Evolutionary conservation across 64 coral and sea anemone species (phyloP), one percentile per base, ranked within the genome.

Genomic region (Montipora foliosa): DNA sequence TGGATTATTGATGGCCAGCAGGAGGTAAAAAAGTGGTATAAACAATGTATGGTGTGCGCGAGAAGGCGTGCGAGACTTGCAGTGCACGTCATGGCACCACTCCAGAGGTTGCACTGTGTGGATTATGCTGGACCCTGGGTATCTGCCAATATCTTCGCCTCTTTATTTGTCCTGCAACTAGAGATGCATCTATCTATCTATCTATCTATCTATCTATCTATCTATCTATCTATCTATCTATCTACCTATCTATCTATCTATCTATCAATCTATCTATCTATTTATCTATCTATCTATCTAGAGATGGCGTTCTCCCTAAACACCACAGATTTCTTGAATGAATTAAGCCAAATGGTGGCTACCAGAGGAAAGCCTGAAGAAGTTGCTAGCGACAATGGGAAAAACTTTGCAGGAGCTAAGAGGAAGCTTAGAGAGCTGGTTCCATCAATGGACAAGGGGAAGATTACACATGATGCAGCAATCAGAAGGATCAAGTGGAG

Each of bases 121-220:
- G 84, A 94, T 74, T 83, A 59, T 75, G 85, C 85, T 19, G 86
- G 92, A 15, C 86, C 86, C 0, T 75, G 87, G 61, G 77, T 82
- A 44, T 53, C 77, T 49, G 73, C 45, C 6, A 93, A 93, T 87
- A 88, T 46, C 15, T 80, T 0, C 59, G 74, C 12, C 66, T 94
- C 0, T 94, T 94, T 21, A 94, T 79, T 7, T 67, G 86, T 61
- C 15, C 81, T 5, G 47, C 62, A 4, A 94, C 48, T 4, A 72
- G 92, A 25, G 84, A 29, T 29, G 29, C 29, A 29, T 29, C 29
- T 1, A 29, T 29, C 29, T 29, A 29, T 29, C 0, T 29, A 29
- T 1, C 25, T 29, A 29, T 29, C 0, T 1, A 29, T 29, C 29
- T 29, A 29, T 29, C 29, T 29, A 1, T 29, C 29, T 29, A 29